Conservation (phyloP, 2,797 vertebrate species). For the Pangasius mekongensis region DNA sequence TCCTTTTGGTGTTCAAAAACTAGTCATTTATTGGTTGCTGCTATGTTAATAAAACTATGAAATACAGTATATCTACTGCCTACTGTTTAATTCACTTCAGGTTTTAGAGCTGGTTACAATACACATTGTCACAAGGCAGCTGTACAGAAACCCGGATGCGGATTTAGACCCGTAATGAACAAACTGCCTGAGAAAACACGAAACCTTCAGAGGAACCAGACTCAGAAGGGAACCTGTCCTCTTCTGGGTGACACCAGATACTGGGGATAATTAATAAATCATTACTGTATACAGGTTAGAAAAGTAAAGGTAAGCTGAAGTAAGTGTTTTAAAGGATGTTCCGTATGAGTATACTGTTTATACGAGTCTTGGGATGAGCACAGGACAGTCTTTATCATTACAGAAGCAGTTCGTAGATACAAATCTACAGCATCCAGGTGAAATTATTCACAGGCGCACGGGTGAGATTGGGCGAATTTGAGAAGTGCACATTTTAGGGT, state of each 20-base stretch:
- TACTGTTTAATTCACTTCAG: background rate
- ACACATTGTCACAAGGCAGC: background rate
- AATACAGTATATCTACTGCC: background rate
- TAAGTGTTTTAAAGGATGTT: background rate
- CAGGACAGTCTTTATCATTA: background rate
- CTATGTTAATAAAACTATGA: constrained; percentile 12
- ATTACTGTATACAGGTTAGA: background rate
- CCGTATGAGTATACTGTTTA: background rate
- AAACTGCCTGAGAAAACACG: background rate
- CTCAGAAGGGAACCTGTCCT: background rate
- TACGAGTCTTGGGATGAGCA: background rate
- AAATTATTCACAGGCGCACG: background rate
- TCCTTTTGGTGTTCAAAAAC: background rate
- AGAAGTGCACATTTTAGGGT: background rate
- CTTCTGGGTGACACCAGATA: background rate
- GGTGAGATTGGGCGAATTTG: background rate
- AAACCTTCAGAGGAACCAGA: background rate
- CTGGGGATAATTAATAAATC: background rate
- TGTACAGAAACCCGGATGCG: background rate
- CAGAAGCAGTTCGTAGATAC: background rate
- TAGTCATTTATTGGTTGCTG: background rate
- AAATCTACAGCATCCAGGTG: background rate
- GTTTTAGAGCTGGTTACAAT: background rate
- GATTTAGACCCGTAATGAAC: background rate
- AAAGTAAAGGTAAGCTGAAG: background rate